Percentiles rank a stretch among this genome's conserved stretches.
Evolutionary conservation across 2,888 invertebrate genomes (phyloP).

Genomic region (Tethea ocularis): DNA sequence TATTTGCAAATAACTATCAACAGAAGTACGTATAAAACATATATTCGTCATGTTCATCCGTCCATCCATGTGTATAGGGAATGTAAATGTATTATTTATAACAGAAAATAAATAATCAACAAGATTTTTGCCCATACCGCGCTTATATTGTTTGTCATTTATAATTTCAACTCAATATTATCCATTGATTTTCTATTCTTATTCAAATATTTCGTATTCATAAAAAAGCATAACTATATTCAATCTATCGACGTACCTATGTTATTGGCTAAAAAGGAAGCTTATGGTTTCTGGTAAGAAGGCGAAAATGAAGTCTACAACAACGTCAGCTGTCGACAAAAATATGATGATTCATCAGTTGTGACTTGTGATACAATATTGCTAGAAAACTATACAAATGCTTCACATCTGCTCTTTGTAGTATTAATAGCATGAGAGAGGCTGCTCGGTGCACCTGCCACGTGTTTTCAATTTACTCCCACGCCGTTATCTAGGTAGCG

Average conservation of each 20-base stretch:
- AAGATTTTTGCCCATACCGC: too few relatives aligned
- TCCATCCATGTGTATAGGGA: too few relatives aligned
- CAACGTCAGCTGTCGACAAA: neutral
- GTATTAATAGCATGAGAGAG: conserved; percentile 48
- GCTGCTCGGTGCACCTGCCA: conserved; percentile 44
- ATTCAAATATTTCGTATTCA: too few relatives aligned
- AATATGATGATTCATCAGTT: neutral
- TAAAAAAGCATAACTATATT: too few relatives aligned
- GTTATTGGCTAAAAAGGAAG: neutral
- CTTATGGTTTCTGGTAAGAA: neutral
- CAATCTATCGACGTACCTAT: neutral
- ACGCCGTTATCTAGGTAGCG: conserved; percentile 31
- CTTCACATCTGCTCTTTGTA: conserved; percentile 37
- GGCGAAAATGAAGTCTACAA: neutral
- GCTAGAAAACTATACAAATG: conserved; percentile 21
- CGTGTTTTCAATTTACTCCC: conserved; percentile 57
- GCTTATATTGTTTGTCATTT: too few relatives aligned
- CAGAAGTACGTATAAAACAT: too few relatives aligned
- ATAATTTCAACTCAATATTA: too few relatives aligned
- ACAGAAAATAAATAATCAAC: too few relatives aligned
- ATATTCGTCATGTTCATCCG: too few relatives aligned
- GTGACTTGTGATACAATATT: neutral
- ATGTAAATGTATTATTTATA: too few relatives aligned
- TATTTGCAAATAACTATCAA: too few relatives aligned
- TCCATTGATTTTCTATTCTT: too few relatives aligned